These are phyloP conservation scores for Hipposideros armiger DNA, from an alignment of 2,113 vertebrate species.

Conservation along the genomic window DNA sequence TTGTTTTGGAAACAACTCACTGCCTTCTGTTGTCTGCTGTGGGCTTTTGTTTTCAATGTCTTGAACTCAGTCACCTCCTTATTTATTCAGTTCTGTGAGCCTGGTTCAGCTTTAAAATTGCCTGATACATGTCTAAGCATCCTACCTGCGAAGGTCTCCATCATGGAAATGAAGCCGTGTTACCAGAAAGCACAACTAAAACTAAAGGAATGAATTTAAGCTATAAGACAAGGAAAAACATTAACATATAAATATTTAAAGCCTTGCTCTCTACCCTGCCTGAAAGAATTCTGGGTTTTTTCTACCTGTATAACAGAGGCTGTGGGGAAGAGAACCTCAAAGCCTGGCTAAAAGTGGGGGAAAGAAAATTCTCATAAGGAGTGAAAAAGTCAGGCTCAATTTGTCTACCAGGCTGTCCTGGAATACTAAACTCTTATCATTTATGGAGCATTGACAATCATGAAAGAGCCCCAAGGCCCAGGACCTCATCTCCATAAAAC, in stretches of 20 bases:
- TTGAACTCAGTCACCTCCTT: background rate
- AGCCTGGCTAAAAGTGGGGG: background rate
- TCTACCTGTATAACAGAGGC: background rate
- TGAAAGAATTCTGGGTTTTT: background rate
- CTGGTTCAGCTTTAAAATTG: background rate
- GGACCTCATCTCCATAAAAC: background rate
- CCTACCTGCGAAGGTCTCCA: background rate
- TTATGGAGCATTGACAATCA: background rate
- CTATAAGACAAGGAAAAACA: constrained; percentile 35
- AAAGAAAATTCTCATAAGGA: background rate
- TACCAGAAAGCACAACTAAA: constrained; percentile 36
- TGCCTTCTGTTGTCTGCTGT: background rate
- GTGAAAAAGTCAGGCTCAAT: background rate
- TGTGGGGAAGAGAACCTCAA: background rate
- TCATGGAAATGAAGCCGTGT: constrained; percentile 33
- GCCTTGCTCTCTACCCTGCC: background rate
- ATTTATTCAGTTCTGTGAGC: constrained; percentile 37
- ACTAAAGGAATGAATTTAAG: constrained; percentile 8
- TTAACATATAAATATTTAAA: constrained; percentile 33
- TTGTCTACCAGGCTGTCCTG: background rate
- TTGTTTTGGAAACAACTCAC: background rate
- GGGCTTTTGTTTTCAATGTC: constrained; percentile 26
- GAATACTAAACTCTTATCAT: background rate
- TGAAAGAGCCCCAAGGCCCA: background rate
- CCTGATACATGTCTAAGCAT: background rate